Conservation (phyloP, 2,113 vertebrate species). For the Columba janthina region DNA sequence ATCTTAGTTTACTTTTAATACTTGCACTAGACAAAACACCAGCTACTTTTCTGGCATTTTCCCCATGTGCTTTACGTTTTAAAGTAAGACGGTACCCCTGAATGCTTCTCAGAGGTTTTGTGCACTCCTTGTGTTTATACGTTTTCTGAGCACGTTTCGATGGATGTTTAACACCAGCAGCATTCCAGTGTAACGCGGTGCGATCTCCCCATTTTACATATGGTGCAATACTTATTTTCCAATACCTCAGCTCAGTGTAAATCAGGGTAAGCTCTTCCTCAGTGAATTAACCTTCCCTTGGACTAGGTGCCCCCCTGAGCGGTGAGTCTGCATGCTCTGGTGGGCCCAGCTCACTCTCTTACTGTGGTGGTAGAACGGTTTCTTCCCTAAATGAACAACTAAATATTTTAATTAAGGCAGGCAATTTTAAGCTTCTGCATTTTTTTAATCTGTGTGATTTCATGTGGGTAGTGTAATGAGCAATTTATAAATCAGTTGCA, state of each 20-base stretch:
- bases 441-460: background rate
- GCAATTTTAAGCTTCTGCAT: background rate
- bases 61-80: background rate
- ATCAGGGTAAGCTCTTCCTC: background rate
- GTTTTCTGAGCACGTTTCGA: background rate
- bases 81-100: background rate
- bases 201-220: background rate
- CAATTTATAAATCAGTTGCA: background rate
- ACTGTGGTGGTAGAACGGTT: background rate
- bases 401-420: background rate
- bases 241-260: background rate
- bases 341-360: background rate
- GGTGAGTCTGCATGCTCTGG: background rate
- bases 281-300: background rate
- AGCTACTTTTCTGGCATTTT: background rate
- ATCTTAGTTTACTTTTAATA: background rate
- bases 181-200: background rate
- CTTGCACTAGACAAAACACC: background rate
- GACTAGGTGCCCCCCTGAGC: background rate
- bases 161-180: background rate
- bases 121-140: background rate
- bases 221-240: background rate
- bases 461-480: background rate
- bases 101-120: background rate
- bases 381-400: background rate